These are phyloP conservation scores for Mesocricetus auratus DNA, from an alignment of 2,113 vertebrate species.

Conservation along the genomic window DNA sequence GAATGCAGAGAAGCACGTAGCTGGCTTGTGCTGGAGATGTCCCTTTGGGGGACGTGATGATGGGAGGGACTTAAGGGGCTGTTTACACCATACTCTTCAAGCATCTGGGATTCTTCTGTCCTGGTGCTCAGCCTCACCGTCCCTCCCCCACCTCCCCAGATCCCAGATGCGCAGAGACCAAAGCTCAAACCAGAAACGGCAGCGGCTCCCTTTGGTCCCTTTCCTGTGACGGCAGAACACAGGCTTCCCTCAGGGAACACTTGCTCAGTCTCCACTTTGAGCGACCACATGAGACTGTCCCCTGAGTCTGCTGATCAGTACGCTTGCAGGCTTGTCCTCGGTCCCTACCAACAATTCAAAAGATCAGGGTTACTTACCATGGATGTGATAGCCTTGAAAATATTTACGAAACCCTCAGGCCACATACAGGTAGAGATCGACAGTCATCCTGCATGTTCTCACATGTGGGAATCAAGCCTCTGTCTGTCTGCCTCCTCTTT, in stretches of 20 bases:
- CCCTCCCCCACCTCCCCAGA: fast-evolving
- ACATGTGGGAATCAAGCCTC: neutral
- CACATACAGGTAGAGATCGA: neutral
- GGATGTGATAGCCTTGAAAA: neutral
- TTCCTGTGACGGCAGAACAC: neutral
- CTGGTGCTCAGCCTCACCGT: neutral
- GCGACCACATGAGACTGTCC: no score
- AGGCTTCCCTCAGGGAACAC: neutral
- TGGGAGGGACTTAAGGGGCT: neutral
- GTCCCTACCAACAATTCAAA: neutral
- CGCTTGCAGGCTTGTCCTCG: neutral
- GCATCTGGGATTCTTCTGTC: neutral
- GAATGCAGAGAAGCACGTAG: slow-evolving; percentile 65
- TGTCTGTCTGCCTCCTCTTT: no score
- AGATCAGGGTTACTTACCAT: neutral
- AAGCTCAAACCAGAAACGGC: neutral
- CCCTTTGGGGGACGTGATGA: neutral
- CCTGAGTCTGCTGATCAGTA: neutral
- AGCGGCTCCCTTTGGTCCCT: neutral
- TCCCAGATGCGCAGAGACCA: neutral
- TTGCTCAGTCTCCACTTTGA: neutral
- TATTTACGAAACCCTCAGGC: neutral
- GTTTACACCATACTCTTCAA: neutral
- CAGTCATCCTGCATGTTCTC: no score
- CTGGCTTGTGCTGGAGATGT: neutral